Percentiles rank a stretch among this genome's conserved stretches.
These are phyloP conservation scores for Drosophila sulfurigaster DNA, from an alignment of 1,140 invertebrate genomes.

Conservation along the genomic window DNA sequence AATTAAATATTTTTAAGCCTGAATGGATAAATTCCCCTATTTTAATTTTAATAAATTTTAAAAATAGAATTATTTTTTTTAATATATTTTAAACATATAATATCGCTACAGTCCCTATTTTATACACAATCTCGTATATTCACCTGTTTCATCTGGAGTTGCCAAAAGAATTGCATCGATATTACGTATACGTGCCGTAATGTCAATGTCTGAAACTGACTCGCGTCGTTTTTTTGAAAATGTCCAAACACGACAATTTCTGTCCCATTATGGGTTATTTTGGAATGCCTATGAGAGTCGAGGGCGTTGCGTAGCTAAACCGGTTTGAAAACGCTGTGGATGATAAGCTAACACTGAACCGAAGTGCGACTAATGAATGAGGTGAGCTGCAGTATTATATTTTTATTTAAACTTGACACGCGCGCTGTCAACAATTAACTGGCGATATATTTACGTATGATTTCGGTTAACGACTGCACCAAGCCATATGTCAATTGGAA, in stretches of 20 bases:
- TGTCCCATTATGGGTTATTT: slow-evolving; percentile 44
- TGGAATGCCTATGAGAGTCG: slow-evolving; percentile 11
- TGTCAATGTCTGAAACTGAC: slow-evolving; percentile 2
- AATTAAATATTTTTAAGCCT: too few relatives aligned
- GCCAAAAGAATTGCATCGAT: slow-evolving; percentile 38
- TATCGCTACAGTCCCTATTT: not conserved
- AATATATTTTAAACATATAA: too few relatives aligned
- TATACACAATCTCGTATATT: not conserved
- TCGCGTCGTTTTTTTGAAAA: slow-evolving; percentile 9
- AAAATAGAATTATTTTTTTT: too few relatives aligned
- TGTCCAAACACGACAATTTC: slow-evolving; percentile 30
- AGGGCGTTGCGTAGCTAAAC: slow-evolving; percentile 24
- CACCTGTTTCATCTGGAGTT: slow-evolving; percentile 37
- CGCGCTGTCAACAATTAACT: slow-evolving; percentile 42
- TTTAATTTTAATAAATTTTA: too few relatives aligned
- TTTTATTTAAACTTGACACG: slow-evolving; percentile 42
- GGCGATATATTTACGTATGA: slow-evolving; percentile 27
- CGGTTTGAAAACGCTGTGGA: slow-evolving; percentile 20
- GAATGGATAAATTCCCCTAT: too few relatives aligned
- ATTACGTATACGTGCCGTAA: slow-evolving; percentile 48
- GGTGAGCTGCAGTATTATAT: slow-evolving; percentile 21
- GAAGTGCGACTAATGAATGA: slow-evolving; percentile 3
- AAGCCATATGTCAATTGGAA: slow-evolving; percentile 21
- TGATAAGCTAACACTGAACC: slow-evolving; percentile 5
- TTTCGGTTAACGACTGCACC: slow-evolving; percentile 24